Conservation (phyloP, 1,140 invertebrate species). For the Leptopilina clavipes region DNA sequence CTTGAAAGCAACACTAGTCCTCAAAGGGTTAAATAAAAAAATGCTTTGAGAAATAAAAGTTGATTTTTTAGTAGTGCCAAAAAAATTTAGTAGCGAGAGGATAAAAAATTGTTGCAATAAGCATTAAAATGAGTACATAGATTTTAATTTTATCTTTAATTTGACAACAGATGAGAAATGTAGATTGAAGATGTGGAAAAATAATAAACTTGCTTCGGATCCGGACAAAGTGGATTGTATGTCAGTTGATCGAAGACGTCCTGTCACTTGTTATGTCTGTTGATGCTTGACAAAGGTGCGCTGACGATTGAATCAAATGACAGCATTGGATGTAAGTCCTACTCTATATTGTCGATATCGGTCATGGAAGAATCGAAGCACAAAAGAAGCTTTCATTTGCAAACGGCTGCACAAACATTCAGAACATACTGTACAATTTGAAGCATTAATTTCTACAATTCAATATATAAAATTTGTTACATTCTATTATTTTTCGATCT, state of each 20-base stretch:
- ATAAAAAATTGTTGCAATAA: no score
- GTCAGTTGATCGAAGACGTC: conserved; percentile 2
- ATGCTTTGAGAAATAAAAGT: no score
- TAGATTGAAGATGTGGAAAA: not conserved
- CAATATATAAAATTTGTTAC: no score
- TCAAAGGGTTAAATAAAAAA: no score
- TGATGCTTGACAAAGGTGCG: conserved; percentile 5
- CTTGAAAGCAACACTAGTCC: no score
- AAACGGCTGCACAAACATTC: not conserved
- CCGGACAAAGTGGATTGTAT: conserved; percentile 5
- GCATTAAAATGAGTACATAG: no score
- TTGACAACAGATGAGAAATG: not conserved
- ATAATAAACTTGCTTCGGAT: not conserved
- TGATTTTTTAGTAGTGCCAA: no score
- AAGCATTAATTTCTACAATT: not conserved
- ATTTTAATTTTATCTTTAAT: not conserved
- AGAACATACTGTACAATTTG: not conserved
- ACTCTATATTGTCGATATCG: not conserved
- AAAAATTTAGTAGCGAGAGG: no score
- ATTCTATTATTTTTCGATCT: no score
- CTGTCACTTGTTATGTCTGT: not conserved
- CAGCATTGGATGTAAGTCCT: not conserved
- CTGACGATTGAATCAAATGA: conserved; percentile 16
- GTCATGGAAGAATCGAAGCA: conserved; percentile 28
- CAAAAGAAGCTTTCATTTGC: conserved; percentile 46